These are phyloP conservation scores for Oryzias woworae DNA, from an alignment of 2,113 vertebrate species.

Conservation along the genomic window DNA sequence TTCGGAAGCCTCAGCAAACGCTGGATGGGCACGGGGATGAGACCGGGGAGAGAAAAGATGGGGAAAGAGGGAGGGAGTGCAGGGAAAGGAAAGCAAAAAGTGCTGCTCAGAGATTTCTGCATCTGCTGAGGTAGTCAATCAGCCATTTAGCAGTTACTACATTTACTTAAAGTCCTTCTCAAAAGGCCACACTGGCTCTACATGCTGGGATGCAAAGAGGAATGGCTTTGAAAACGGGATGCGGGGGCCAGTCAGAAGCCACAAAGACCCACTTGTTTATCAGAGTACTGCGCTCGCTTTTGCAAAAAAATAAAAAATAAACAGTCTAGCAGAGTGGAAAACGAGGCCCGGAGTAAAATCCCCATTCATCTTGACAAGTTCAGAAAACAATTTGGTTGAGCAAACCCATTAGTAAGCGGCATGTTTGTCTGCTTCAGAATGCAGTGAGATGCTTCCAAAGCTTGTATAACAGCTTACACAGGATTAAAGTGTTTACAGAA, in stretches of 20 bases:
- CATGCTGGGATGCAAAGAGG: constrained; percentile 23
- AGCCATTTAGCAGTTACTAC: constrained; percentile 34
- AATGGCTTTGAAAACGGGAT: constrained; percentile 24
- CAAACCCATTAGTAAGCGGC: constrained; percentile 63
- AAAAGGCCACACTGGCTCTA: constrained; percentile 15
- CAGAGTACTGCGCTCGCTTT: constrained; percentile 19
- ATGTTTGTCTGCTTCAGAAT: constrained; percentile 62
- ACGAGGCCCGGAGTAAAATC: constrained; percentile 47
- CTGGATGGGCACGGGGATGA: constrained; percentile 65
- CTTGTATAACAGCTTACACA: constrained; percentile 61
- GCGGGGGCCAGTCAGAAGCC: constrained; percentile 9
- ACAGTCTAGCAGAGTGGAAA: not conserved
- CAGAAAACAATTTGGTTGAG: constrained; percentile 63
- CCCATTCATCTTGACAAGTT: constrained; percentile 50
- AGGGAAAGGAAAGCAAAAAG: constrained; percentile 37
- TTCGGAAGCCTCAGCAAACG: constrained; percentile 69
- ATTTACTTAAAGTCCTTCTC: constrained; percentile 50
- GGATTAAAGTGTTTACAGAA: constrained; percentile 76
- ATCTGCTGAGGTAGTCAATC: constrained; percentile 65
- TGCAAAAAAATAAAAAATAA: constrained; percentile 20
- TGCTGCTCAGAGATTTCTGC: constrained; percentile 57
- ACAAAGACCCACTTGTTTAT: constrained; percentile 15
- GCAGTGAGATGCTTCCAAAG: constrained; percentile 45
- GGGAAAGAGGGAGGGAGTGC: constrained; percentile 9
- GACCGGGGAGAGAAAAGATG: constrained; percentile 22